A percentile compares a stretch with the other conserved stretches of the same genome.
These are phyloP conservation scores for Clanis bilineata DNA, from an alignment of 2,888 invertebrate genomes.

Conservation along the genomic window DNA sequence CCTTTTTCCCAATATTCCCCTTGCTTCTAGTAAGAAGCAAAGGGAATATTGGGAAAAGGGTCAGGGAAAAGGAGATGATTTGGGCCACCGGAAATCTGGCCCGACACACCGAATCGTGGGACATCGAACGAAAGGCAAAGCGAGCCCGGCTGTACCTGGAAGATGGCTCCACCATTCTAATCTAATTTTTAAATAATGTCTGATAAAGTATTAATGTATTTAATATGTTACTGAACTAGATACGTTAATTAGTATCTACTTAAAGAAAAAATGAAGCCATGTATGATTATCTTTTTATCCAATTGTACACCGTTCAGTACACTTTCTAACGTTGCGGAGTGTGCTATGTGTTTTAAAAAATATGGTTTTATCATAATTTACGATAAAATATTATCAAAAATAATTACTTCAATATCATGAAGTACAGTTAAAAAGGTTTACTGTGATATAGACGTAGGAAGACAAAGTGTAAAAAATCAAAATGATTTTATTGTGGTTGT, in stretches of 20 bases:
- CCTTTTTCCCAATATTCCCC: too few relatives aligned
- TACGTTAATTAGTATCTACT: not conserved
- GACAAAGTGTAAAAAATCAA: not conserved
- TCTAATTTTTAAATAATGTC: too few relatives aligned
- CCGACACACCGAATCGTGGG: too few relatives aligned
- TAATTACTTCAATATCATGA: not conserved
- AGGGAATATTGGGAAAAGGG: too few relatives aligned
- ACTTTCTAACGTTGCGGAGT: not conserved
- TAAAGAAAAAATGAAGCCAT: conserved; percentile 9
- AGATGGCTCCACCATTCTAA: too few relatives aligned
- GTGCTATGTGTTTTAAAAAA: not conserved
- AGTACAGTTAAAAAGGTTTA: not conserved
- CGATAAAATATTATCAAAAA: not conserved
- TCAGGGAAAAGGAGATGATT: too few relatives aligned
- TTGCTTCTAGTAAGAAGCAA: too few relatives aligned
- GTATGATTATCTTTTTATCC: not conserved
- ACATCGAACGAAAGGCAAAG: too few relatives aligned
- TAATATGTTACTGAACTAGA: not conserved
- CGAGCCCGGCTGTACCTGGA: too few relatives aligned
- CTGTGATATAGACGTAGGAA: not conserved
- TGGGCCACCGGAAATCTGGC: too few relatives aligned
- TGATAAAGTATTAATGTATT: not conserved
- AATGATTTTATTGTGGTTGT: not conserved
- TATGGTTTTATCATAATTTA: not conserved
- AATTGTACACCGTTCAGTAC: conserved; percentile 1